Conservation (phyloP, 1,140 invertebrate genomes). For the Neoseiulus cucumeris region DNA sequence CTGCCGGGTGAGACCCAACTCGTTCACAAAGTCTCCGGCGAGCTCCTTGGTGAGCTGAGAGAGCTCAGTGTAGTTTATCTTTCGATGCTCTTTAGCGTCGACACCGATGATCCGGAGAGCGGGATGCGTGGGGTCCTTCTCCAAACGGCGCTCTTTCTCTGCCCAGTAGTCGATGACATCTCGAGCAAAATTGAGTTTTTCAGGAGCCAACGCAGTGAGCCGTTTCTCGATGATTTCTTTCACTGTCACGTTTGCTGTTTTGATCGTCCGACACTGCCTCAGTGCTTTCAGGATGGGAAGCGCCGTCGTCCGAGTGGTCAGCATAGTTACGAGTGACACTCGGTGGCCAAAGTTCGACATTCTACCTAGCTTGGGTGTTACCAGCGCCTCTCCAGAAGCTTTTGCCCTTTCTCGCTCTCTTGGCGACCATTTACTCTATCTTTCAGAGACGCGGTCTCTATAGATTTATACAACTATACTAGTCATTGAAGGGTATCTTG, state of each 20-base stretch:
- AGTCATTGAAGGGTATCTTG: too few relatives aligned
- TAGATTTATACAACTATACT: too few relatives aligned
- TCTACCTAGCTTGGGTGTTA: too few relatives aligned
- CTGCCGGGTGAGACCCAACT: background rate
- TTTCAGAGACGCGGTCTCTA: too few relatives aligned
- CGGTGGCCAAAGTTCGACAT: too few relatives aligned
- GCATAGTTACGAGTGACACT: too few relatives aligned
- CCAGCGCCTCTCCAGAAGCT: too few relatives aligned
- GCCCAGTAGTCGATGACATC: conserved; percentile 29
- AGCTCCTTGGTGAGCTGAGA: background rate
- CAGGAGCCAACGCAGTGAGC: conserved; percentile 17
- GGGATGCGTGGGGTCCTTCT: background rate
- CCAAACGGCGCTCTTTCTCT: conserved; percentile 4
- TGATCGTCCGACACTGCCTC: too few relatives aligned
- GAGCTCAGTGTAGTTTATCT: background rate
- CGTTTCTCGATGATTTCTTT: background rate
- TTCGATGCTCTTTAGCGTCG: conserved; percentile 16
- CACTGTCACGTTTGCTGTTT: background rate
- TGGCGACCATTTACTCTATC: too few relatives aligned
- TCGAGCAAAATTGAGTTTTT: conserved; percentile 28
- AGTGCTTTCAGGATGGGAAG: too few relatives aligned
- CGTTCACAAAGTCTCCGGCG: background rate
- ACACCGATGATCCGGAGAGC: conserved; percentile 11
- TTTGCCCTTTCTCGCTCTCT: too few relatives aligned
- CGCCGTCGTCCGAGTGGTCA: too few relatives aligned